Percentiles rank a stretch among this genome's conserved stretches.
phyloP scores from a whole-genome alignment of 2,113 vertebrate genomes.

The Edolisoma coerulescens region DNA sequence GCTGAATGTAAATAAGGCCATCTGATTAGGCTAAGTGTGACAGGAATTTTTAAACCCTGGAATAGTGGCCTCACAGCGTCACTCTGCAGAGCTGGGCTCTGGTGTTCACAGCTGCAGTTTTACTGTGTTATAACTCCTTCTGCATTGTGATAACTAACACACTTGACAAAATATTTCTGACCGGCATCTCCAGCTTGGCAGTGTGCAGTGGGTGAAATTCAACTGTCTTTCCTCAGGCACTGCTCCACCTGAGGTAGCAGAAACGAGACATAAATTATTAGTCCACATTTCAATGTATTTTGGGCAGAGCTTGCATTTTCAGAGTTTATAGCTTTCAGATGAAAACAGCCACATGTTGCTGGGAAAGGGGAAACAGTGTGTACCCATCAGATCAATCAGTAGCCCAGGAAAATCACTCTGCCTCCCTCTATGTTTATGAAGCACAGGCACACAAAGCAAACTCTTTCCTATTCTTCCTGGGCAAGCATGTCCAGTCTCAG shows the following conservation, averaged over 20 bases:
- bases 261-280: background rate
- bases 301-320: background rate
- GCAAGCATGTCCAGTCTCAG: conserved; percentile 18
- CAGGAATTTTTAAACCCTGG: conserved; percentile 30
- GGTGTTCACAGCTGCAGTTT: background rate
- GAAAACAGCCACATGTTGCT: background rate
- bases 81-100: background rate
- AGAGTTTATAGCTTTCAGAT: background rate
- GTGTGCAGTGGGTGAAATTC: accelerated
- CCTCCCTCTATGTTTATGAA: background rate
- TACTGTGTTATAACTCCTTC: background rate
- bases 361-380: background rate
- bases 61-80: background rate
- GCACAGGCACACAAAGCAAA: conserved; percentile 8
- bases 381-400: background rate
- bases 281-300: background rate
- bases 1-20: conserved; percentile 27
- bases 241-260: background rate
- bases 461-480: conserved; percentile 1
- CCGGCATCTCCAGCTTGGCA: background rate
- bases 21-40: conserved; percentile 3
- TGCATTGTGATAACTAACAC: background rate
- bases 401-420: background rate
- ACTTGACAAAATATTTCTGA: background rate
- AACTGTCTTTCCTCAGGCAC: background rate